Percentiles rank a stretch among this genome's conserved stretches.
These are phyloP conservation scores for Saxicola maurus DNA, from an alignment of 2,797 vertebrate species.

Conservation along the genomic window DNA sequence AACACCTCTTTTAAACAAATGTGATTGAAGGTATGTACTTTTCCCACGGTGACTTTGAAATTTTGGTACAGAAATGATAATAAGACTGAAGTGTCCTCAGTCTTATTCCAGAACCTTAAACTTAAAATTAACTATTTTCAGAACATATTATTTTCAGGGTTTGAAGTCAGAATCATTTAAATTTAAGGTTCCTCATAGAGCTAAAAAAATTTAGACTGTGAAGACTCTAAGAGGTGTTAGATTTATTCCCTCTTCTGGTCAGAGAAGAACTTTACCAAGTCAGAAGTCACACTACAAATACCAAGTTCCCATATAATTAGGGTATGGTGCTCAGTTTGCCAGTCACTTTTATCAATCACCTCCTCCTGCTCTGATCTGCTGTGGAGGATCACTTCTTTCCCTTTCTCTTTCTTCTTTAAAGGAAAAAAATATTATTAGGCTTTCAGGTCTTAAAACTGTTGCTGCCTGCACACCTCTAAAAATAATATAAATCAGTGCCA, in stretches of 20 bases:
- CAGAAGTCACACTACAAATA: neutral
- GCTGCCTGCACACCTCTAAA: conserved; percentile 29
- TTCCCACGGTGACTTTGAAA: neutral
- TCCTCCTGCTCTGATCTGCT: neutral
- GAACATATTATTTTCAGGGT: neutral
- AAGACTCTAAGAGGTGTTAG: neutral
- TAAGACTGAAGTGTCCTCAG: neutral
- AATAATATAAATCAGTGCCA: conserved; percentile 36
- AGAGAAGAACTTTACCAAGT: neutral
- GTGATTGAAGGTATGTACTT: neutral
- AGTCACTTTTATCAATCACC: neutral
- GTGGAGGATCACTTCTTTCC: neutral
- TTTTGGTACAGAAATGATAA: neutral
- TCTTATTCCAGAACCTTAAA: neutral
- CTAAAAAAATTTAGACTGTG: neutral
- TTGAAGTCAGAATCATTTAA: neutral
- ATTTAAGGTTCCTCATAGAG: neutral
- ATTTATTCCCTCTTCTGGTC: neutral
- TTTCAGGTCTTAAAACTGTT: conserved; percentile 27
- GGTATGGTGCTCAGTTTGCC: neutral
- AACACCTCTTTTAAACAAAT: neutral
- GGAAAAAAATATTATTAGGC: conserved; percentile 7
- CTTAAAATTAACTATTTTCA: neutral
- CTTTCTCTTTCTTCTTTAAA: neutral
- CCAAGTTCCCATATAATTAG: neutral